Evolutionary conservation across 2,888 invertebrate genomes (phyloP).

Genomic region (Crepidodera aurea): DNA sequence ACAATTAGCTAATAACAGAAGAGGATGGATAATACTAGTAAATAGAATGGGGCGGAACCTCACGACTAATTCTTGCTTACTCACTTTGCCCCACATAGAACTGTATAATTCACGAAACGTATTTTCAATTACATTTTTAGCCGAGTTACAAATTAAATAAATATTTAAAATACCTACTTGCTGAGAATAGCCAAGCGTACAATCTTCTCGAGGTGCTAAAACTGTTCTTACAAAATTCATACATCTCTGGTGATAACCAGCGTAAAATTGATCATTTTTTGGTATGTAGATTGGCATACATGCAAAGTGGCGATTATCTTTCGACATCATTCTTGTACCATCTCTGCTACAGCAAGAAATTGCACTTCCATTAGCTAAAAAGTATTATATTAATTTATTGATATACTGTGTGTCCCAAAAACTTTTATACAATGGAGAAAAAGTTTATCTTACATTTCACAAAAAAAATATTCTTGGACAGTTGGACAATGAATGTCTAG

Average conservation of each 20-base stretch:
- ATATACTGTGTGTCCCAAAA: background rate
- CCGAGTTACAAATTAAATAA: no score
- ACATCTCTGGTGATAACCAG: constrained; percentile 68
- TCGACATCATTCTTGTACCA: constrained; percentile 65
- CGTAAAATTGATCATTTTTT: constrained; percentile 68
- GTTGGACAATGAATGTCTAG: no score
- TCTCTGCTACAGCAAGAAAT: constrained; percentile 77
- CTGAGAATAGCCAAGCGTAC: constrained; percentile 74
- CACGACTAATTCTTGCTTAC: no score
- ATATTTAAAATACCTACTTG: constrained; percentile 66
- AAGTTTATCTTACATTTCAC: no score
- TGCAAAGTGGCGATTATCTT: constrained; percentile 68
- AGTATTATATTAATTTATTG: background rate
- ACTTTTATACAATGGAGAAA: no score
- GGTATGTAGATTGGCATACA: constrained; percentile 73
- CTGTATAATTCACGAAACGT: no score
- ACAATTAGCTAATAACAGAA: no score
- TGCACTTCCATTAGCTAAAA: constrained; percentile 71
- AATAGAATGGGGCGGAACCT: no score
- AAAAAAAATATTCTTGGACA: no score
- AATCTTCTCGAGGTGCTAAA: constrained; percentile 72
- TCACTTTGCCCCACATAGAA: no score
- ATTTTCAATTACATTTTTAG: no score
- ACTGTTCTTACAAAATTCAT: constrained; percentile 78
- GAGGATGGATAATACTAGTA: no score